These are phyloP conservation scores for Cebidichthys violaceus DNA, from an alignment of 2,113 vertebrate species.

Conservation along the genomic window DNA sequence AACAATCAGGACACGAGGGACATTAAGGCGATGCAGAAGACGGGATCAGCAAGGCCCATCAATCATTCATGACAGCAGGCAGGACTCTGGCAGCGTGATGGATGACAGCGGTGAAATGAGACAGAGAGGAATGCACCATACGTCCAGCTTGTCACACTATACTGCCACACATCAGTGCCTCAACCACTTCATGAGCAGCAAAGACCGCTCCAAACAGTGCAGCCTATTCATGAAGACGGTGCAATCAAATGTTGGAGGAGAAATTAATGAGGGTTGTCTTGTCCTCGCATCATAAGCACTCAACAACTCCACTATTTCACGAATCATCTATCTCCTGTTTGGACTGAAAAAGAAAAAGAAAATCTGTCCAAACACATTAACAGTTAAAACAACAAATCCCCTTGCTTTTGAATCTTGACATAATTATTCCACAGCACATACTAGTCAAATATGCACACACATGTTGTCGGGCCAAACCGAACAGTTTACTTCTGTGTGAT, in stretches of 20 bases:
- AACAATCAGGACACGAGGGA: conserved; percentile 57
- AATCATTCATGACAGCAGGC: conserved; percentile 67
- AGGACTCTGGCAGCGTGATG: conserved; percentile 73
- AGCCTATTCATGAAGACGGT: background rate
- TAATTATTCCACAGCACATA: background rate
- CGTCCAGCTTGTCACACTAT: conserved; percentile 60
- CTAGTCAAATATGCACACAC: background rate
- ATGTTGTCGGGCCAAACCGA: background rate
- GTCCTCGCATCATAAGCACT: background rate
- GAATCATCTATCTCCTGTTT: conserved; percentile 29
- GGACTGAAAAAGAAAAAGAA: background rate
- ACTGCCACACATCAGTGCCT: conserved; percentile 56
- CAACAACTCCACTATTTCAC: conserved; percentile 15
- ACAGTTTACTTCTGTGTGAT: conserved; percentile 4
- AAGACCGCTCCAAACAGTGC: background rate
- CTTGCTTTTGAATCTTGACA: background rate
- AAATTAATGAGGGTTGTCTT: conserved; percentile 23
- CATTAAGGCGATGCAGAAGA: conserved; percentile 55
- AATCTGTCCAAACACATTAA: background rate
- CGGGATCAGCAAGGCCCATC: conserved; percentile 71
- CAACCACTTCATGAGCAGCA: conserved; percentile 46
- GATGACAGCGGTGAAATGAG: conserved; percentile 74
- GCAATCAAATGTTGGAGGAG: conserved; percentile 16
- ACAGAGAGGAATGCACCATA: conserved; percentile 69
- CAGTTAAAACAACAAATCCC: background rate